A percentile compares a stretch with the other conserved stretches of the same genome.
Evolutionary conservation across 2,888 invertebrate species (phyloP).

Genomic region (Sarcophaga caerulescens): DNA sequence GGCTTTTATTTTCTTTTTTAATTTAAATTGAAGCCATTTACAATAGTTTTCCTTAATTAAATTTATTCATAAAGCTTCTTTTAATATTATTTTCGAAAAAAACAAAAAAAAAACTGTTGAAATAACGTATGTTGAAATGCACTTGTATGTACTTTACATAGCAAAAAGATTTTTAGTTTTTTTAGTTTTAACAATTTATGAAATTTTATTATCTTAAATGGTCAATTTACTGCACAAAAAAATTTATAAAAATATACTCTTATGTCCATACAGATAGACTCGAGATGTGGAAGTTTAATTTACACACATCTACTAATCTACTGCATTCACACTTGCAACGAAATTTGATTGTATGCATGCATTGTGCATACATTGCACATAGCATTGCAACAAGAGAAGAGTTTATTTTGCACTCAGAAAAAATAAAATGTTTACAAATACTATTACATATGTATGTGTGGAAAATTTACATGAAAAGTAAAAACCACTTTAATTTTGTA

Average conservation of each 20-base stretch:
- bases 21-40: constrained; percentile 10
- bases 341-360: too few species aligned
- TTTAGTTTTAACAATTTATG: constrained; percentile 41
- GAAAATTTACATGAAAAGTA: too few species aligned
- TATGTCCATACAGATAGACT: neutral
- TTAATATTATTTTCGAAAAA: neutral
- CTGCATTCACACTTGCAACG: constrained; percentile 27
- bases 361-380: constrained; percentile 15
- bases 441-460: too few species aligned
- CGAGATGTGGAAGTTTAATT: constrained; percentile 21
- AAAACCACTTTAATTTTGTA: too few species aligned
- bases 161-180: neutral
- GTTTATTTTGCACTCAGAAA: constrained; percentile 35
- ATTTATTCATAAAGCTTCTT: constrained; percentile 9
- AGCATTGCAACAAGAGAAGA: constrained; percentile 28
- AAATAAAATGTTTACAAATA: neutral
- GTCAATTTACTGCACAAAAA: constrained; percentile 51
- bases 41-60: neutral
- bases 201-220: constrained; percentile 57
- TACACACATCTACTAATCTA: constrained; percentile 43
- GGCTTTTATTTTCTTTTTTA: too few species aligned
- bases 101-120: neutral
- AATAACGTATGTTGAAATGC: neutral
- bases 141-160: neutral
- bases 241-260: constrained; percentile 10